These are phyloP conservation scores for Epinephelus awoara DNA, from an alignment of 2,797 vertebrate genomes.

Conservation along the genomic window DNA sequence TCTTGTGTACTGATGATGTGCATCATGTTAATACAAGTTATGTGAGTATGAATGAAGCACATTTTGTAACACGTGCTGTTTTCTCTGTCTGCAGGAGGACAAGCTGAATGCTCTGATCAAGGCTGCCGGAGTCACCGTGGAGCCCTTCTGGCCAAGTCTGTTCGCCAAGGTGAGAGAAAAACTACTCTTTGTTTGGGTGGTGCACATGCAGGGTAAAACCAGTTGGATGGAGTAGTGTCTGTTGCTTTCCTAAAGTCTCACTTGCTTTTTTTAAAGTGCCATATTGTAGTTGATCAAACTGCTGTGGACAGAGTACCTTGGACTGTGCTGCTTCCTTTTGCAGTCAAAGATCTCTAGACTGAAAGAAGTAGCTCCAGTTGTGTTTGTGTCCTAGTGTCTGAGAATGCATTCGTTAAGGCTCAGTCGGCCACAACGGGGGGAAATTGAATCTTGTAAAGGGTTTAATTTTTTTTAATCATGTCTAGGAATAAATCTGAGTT, in stretches of 20 bases:
- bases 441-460: too few species aligned
- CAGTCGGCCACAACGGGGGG: not conserved
- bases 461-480: not conserved
- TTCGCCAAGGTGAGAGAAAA: slow-evolving; percentile 92
- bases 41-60: not conserved
- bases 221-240: not conserved
- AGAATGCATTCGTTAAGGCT: not conserved
- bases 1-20: not conserved
- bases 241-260: not conserved
- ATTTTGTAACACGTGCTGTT: not conserved
- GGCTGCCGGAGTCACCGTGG: slow-evolving; percentile 94
- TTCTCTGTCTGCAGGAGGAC: slow-evolving; percentile 89
- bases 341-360: not conserved
- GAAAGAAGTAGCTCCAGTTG: not conserved
- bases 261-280: not conserved
- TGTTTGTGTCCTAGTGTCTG: not conserved
- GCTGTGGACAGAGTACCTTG: too few species aligned
- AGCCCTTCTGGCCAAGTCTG: slow-evolving; percentile 98
- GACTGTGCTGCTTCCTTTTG: not conserved
- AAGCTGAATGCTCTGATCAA: slow-evolving; percentile 98
- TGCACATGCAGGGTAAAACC: not conserved
- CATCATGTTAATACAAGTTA: rapidly evolving
- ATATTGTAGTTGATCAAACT: too few species aligned
- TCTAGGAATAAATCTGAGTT: not conserved
- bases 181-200: too few species aligned